Percentiles rank a stretch among this genome's conserved stretches.
Conservation (phyloP, 1,140 invertebrate genomes). For the Magallana gigas region DNA sequence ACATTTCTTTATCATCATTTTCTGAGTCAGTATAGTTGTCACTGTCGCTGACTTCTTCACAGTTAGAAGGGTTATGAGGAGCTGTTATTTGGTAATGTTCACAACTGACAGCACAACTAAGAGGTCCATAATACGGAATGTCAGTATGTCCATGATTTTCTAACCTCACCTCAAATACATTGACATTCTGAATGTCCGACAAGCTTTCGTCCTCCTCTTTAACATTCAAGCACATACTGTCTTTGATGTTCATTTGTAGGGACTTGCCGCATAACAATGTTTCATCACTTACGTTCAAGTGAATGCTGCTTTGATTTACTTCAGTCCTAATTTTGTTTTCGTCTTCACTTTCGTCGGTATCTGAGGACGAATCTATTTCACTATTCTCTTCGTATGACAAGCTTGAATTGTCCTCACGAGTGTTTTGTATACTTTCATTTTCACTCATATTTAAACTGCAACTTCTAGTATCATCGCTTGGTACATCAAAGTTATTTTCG, state of each 20-base stretch:
- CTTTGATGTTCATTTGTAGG: background rate
- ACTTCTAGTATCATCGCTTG: background rate
- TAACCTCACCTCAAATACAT: background rate
- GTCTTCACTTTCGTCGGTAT: too few species aligned
- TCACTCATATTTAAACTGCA: background rate
- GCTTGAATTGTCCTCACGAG: too few species aligned
- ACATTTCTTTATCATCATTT: background rate
- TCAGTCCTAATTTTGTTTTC: too few species aligned
- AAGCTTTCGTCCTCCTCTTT: background rate
- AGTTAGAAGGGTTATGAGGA: background rate
- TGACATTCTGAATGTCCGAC: background rate
- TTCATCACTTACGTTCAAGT: too few species aligned
- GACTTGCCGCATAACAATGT: background rate
- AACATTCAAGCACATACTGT: background rate
- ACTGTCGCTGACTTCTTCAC: background rate
- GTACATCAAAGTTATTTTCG: background rate
- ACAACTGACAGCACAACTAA: background rate
- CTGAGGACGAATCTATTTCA: too few species aligned
- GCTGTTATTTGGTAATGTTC: background rate
- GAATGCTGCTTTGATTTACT: too few species aligned
- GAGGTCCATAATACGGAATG: too few species aligned
- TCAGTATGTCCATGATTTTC: too few species aligned
- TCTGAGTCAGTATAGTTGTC: conserved; percentile 17
- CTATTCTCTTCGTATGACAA: too few species aligned
- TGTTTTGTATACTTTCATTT: background rate